Evolutionary conservation across 2,888 invertebrate genomes (phyloP).

Genomic region (Hydroisotoma schaefferi): DNA sequence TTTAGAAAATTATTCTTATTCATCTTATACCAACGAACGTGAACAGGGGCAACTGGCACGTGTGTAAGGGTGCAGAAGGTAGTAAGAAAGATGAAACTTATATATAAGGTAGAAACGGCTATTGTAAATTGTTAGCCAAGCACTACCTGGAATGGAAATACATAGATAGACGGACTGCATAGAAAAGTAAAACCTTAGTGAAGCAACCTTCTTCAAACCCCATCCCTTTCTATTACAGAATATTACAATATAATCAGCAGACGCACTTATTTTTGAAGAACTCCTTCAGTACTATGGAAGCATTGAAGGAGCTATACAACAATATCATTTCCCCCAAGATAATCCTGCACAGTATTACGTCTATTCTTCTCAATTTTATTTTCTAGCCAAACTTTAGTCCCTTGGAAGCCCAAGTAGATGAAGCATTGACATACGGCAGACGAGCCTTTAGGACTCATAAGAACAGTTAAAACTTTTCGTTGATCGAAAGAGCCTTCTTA

Average conservation of each 20-base stretch:
- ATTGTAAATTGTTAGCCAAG: neutral
- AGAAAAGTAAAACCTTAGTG: neutral
- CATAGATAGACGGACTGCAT: conserved; percentile 7
- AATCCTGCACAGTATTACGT: too few species aligned
- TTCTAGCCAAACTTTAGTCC: conserved; percentile 1
- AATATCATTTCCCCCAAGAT: too few species aligned
- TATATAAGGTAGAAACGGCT: neutral
- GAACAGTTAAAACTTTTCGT: too few species aligned
- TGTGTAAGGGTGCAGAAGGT: conserved; percentile 14
- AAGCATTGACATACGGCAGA: conserved; percentile 35
- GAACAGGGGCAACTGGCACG: conserved; percentile 29
- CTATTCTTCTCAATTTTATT: too few species aligned
- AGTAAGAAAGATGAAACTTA: conserved; percentile 7
- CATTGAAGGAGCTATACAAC: neutral
- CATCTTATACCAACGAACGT: conserved; percentile 4
- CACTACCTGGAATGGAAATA: neutral
- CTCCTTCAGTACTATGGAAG: too few species aligned
- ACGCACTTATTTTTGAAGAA: too few species aligned
- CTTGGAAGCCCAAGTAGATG: neutral
- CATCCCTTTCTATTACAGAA: neutral
- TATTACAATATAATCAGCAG: too few species aligned
- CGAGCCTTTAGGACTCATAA: too few species aligned
- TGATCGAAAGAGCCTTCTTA: too few species aligned
- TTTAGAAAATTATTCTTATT: neutral
- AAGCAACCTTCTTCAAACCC: neutral